Evolutionary conservation across 2,888 invertebrate species (phyloP).

Genomic region (Troides aeacus): DNA sequence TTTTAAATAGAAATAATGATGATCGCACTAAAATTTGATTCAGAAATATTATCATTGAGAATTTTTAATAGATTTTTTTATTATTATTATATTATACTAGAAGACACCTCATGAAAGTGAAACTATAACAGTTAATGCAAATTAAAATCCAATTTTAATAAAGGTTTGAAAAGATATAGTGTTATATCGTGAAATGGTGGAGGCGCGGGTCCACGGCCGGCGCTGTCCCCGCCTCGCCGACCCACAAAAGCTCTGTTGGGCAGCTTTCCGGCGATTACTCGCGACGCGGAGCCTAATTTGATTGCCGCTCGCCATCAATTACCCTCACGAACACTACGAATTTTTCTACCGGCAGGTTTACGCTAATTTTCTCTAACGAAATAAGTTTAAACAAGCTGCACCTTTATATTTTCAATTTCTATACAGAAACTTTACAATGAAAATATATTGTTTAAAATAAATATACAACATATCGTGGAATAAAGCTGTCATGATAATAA

Average conservation of each 20-base stretch:
- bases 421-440: neutral
- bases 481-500: no score
- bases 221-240: constrained; percentile 34
- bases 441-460: neutral
- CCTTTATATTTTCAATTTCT: neutral
- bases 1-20: no score
- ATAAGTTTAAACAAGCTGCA: constrained; percentile 12
- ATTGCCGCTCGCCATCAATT: constrained; percentile 75
- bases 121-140: no score
- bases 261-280: constrained; percentile 77
- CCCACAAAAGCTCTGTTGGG: constrained; percentile 68
- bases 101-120: no score
- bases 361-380: constrained; percentile 41
- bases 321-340: constrained; percentile 59
- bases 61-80: no score
- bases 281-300: constrained; percentile 75
- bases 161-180: neutral
- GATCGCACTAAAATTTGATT: no score
- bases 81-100: no score
- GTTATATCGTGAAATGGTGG: constrained; percentile 5
- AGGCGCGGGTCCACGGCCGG: constrained; percentile 8
- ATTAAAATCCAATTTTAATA: neutral
- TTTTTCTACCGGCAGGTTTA: constrained; percentile 61
- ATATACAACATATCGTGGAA: no score
- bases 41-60: no score